phyloP scores from a whole-genome alignment of 2,888 invertebrate genomes.

The Drosophila fulvimacula region DNA sequence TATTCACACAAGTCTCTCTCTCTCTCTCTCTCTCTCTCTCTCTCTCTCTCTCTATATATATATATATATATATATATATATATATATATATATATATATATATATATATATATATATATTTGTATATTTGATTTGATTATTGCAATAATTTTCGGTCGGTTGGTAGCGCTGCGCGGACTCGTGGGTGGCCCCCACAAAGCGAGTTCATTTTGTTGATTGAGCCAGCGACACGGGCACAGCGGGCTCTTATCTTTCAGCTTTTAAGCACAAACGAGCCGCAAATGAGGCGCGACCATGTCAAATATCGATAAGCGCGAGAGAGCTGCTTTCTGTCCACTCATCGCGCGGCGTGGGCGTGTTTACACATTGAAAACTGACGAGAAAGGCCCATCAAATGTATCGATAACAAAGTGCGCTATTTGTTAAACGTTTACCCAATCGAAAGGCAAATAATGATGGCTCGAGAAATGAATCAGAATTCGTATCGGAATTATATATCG shows the following conservation, averaged over 20 bases:
- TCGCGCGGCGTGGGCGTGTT: constrained; percentile 17
- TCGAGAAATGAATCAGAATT: background rate
- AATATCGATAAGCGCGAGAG: constrained; percentile 29
- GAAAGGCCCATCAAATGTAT: constrained; percentile 22
- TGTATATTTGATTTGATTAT: constrained; percentile 40
- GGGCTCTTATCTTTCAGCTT: constrained; percentile 24
- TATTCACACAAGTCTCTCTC: background rate
- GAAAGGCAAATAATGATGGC: background rate
- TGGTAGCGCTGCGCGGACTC: constrained; percentile 4
- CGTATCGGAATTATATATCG: background rate
- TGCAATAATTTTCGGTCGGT: constrained; percentile 43
- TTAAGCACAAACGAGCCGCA: constrained; percentile 44
- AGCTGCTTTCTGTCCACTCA: constrained; percentile 9
- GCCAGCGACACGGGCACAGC: constrained; percentile 10
- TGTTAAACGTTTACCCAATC: constrained; percentile 21
- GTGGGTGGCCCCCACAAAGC: constrained; percentile 43
- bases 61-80: background rate
- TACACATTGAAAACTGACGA: background rate
- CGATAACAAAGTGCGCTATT: constrained; percentile 31
- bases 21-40: no score
- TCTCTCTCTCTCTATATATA: background rate
- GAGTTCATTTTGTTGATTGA: constrained; percentile 12
- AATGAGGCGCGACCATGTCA: constrained; percentile 44
- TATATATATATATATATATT: background rate
- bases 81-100: background rate